These are phyloP conservation scores for Callimorpha dominula DNA, from an alignment of 2,888 invertebrate species.

Conservation along the genomic window DNA sequence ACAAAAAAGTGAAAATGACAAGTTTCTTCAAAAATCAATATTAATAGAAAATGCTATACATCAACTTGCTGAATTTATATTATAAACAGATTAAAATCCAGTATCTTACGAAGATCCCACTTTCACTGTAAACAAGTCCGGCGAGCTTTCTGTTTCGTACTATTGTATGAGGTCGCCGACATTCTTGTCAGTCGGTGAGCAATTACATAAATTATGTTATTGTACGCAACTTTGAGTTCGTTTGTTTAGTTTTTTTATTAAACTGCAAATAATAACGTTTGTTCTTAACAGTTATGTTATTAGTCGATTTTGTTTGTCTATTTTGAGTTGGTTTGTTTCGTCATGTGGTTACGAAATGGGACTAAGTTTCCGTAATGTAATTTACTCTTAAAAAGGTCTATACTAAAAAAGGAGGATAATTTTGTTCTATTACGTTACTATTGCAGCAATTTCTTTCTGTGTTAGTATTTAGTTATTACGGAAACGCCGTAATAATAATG, in stretches of 20 bases:
- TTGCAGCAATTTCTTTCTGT: not conserved
- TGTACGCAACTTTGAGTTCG: constrained; percentile 12
- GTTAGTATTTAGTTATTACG: not conserved
- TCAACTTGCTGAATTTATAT: not conserved
- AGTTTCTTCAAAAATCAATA: not conserved
- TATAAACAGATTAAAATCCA: constrained; percentile 25
- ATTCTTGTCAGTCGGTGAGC: constrained; percentile 25
- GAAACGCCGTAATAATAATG: not conserved
- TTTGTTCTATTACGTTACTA: not conserved
- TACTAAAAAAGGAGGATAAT: not conserved
- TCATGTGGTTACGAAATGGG: not conserved
- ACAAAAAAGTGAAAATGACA: not conserved
- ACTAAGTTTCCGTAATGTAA: not conserved
- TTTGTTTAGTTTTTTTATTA: not conserved
- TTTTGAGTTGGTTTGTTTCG: not conserved
- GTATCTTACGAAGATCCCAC: constrained; percentile 44
- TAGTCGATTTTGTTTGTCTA: not conserved
- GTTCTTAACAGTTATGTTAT: not conserved
- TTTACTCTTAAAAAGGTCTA: not conserved
- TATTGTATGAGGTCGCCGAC: constrained; percentile 49
- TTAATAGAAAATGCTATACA: not conserved
- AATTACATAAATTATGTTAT: constrained; percentile 46
- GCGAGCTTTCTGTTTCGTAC: constrained; percentile 51
- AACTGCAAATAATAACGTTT: not conserved
- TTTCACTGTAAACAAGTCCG: constrained; percentile 47